Percentiles rank a stretch among this genome's conserved stretches.
phyloP scores from a whole-genome alignment of 2,888 invertebrate species.

The Habrosyne pyritoides region DNA sequence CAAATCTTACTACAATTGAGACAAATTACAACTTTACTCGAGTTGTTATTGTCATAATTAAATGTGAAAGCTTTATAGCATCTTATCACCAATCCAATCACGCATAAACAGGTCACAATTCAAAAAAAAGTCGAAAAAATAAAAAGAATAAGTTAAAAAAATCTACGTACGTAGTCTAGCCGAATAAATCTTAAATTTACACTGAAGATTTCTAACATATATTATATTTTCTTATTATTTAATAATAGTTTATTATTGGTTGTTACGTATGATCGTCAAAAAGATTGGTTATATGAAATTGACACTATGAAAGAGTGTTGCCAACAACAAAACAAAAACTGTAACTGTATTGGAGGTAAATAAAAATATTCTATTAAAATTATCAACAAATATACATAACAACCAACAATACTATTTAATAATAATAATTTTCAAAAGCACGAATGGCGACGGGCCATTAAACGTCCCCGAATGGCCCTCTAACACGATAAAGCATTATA shows the following conservation, averaged over 20 bases:
- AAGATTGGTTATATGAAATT: background rate
- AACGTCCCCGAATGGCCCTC: conserved; percentile 36
- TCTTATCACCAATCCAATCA: conserved; percentile 2
- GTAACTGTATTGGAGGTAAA: no score
- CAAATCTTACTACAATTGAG: background rate
- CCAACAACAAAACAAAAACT: no score
- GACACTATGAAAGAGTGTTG: background rate
- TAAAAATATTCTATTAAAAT: conserved; percentile 2
- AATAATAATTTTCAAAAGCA: conserved; percentile 68
- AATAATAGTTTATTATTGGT: conserved; percentile 31
- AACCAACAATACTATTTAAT: conserved; percentile 36
- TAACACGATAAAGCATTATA: conserved; percentile 67
- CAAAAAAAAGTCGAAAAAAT: conserved; percentile 26
- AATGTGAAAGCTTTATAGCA: background rate
- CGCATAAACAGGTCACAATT: conserved; percentile 7
- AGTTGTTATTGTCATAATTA: background rate
- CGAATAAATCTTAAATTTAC: conserved; percentile 32
- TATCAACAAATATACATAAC: conserved; percentile 32
- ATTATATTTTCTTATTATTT: conserved; percentile 41
- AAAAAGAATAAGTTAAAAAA: conserved; percentile 10
- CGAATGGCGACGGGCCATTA: conserved; percentile 62
- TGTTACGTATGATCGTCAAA: background rate
- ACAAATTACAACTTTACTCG: background rate
- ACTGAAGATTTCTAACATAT: conserved; percentile 51
- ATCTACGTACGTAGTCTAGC: conserved; percentile 44